Percentiles rank a stretch among this genome's conserved stretches.
Conservation (phyloP, 2,797 vertebrate genomes). For the Smutsia gigantea region DNA sequence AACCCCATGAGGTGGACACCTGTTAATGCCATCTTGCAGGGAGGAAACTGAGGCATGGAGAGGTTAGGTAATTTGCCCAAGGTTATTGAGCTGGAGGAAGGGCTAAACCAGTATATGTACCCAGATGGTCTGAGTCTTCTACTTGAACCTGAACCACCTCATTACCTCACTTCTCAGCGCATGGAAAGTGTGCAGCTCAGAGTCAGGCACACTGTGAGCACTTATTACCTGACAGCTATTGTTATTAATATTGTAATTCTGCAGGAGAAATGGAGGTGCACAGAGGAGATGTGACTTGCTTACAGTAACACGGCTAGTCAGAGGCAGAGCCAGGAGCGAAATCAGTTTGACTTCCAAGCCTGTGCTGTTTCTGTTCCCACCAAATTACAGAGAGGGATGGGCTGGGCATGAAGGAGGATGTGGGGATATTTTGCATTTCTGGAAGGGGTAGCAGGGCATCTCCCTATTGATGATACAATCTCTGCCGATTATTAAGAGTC, state of each 20-base stretch:
- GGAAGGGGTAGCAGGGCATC: neutral
- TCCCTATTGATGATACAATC: neutral
- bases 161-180: neutral
- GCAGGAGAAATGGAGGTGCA: neutral
- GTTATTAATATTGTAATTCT: neutral
- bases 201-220: neutral
- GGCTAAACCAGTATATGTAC: neutral
- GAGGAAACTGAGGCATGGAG: neutral
- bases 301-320: neutral
- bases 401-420: neutral
- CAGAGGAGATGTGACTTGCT: neutral
- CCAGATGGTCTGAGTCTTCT: neutral
- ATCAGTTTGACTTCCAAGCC: neutral
- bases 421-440: neutral
- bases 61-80: neutral
- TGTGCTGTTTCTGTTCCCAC: neutral
- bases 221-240: neutral
- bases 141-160: neutral
- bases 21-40: neutral
- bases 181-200: neutral
- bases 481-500: neutral
- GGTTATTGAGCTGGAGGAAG: neutral
- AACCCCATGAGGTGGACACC: neutral
- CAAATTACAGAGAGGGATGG: neutral
- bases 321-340: neutral